Percentiles rank a stretch among this genome's conserved stretches.
Conservation (phyloP, 2,113 vertebrate genomes). For the Sialia sialis region DNA sequence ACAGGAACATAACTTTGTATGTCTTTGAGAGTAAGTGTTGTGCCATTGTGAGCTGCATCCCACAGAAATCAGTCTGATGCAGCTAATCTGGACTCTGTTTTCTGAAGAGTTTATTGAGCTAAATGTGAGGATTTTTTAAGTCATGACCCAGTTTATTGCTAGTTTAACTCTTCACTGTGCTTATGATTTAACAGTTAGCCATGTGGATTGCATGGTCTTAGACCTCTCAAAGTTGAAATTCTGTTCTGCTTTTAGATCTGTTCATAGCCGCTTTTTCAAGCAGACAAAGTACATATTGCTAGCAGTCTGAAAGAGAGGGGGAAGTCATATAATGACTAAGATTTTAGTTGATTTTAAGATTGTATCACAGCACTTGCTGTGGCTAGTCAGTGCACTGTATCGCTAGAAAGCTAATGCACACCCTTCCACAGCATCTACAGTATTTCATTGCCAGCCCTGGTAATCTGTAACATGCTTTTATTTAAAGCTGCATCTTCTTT, state of each 20-base stretch:
- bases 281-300: not conserved
- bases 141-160: not conserved
- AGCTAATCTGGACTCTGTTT: not conserved
- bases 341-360: not conserved
- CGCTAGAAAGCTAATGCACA: not conserved
- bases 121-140: not conserved
- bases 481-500: not conserved
- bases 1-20: not conserved
- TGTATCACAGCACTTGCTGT: not conserved
- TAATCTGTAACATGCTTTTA: not conserved
- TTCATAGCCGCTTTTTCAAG: not conserved
- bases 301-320: not conserved
- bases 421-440: not conserved
- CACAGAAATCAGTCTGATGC: not conserved
- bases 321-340: not conserved
- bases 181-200: not conserved
- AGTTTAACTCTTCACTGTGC: not conserved
- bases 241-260: not conserved
- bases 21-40: not conserved
- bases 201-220: not conserved
- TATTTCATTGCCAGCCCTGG: not conserved
- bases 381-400: not conserved
- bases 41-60: not conserved
- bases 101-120: not conserved
- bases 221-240: not conserved